These are phyloP conservation scores for Rana temporaria DNA, from an alignment of 2,113 vertebrate species.

Conservation along the genomic window DNA sequence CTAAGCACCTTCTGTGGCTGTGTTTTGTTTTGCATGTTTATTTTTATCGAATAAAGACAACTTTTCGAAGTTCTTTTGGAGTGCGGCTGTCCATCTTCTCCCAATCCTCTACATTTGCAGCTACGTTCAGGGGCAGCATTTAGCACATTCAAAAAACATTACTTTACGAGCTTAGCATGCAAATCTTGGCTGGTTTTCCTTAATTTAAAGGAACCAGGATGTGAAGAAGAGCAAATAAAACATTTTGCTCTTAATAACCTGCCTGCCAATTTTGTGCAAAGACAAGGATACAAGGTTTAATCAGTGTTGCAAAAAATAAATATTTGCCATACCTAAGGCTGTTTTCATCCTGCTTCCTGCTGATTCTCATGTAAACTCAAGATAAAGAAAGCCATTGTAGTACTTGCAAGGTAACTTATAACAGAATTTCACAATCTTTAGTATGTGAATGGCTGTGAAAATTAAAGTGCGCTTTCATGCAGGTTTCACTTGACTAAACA, in stretches of 20 bases:
- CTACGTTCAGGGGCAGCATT: too few species aligned
- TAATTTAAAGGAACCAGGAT: constrained; percentile 43
- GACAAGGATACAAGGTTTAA: constrained; percentile 39
- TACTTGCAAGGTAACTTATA: background rate
- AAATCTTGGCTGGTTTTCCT: constrained; percentile 7
- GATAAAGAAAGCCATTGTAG: constrained; percentile 18
- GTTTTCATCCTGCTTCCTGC: constrained; percentile 48
- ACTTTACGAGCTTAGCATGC: constrained; percentile 1
- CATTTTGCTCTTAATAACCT: constrained; percentile 35
- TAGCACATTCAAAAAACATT: background rate
- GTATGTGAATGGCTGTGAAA: background rate
- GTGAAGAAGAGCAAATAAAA: constrained; percentile 32
- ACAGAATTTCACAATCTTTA: background rate
- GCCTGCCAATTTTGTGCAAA: constrained; percentile 36
- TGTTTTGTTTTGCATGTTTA: too few species aligned
- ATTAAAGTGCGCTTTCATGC: background rate
- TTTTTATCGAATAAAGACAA: too few species aligned
- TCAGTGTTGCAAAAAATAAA: constrained; percentile 56
- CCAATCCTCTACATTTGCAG: too few species aligned
- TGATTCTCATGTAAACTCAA: constrained; percentile 21
- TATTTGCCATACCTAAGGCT: constrained; percentile 50
- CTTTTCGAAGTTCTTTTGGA: too few species aligned
- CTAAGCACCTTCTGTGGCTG: too few species aligned
- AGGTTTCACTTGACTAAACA: background rate
- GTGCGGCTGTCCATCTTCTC: too few species aligned